Evolutionary conservation across 2,888 invertebrate species (phyloP), one percentile per base, ranked within the genome.

Genomic region (Cheilosia soror): DNA sequence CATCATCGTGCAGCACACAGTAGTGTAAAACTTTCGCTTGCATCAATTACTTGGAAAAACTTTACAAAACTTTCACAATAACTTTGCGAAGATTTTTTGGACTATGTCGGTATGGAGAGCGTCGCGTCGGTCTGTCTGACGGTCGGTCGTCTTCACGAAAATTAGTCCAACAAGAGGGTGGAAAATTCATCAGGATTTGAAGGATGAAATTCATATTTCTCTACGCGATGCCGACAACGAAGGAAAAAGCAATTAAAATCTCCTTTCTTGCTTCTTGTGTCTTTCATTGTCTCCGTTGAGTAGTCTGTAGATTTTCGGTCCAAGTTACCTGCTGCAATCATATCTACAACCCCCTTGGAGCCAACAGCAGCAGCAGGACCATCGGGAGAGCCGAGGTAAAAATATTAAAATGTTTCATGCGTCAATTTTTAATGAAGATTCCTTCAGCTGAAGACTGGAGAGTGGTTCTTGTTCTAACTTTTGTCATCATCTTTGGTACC

Each of bases 1-100:
- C 81, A 81, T 85, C 81, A 85, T 66, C 76, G 49, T 68, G 72
- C 71, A 49, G 44, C 25, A 33, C 49, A n/a, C 27, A 6, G 44
- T 42, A 68, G 44, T 58, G 63, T 15, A 62, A 81, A 81, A 85
- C 81, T 85, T 81, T 85, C 60, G 72, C 72, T 85, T 85, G 71
- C 85, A 85, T 81, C 85, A 85, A 85, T 85, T 85, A 81, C 85
- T 81, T 81, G 81, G 76, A 55, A 44, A 77, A 85, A 85, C 76
- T 81, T 85, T 73, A 42, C 51, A 29, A 71, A 81, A 78, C 77
- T 82, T 78, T 60, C 37, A 53, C 71, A 72, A 66, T 66, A 63
- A 78, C 53, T 78, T 62, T 62, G 29, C 2, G 31, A 62, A 62
- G 27, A 62, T 68, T 62, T 68, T 51, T 60, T 15, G 44, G 11